phyloP scores from a whole-genome alignment of 64 coral and sea anemone species.

The Dendronephthya gigantea region DNA sequence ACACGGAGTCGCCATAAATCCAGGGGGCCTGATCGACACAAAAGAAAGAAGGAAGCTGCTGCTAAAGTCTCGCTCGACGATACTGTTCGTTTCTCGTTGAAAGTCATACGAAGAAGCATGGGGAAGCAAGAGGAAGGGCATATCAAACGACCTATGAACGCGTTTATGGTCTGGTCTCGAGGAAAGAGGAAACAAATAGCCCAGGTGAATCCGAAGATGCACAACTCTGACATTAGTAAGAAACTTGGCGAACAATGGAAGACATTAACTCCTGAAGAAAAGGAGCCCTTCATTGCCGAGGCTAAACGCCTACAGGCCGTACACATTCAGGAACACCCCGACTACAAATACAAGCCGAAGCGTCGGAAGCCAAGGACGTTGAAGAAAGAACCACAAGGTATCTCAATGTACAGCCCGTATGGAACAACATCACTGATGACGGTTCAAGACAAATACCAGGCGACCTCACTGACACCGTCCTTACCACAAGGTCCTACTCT shows the following conservation, averaged over 20 bases:
- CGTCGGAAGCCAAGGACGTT: constrained; percentile 89
- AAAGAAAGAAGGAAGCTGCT: background rate
- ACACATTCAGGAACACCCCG: constrained; percentile 92
- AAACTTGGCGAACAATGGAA: constrained; percentile 92
- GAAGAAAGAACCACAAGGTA: constrained; percentile 49
- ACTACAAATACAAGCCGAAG: constrained; percentile 86
- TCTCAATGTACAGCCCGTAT: background rate
- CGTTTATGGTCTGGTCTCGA: constrained; percentile 97
- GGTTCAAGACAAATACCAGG: background rate
- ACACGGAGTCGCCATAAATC: background rate
- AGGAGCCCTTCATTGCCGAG: constrained; percentile 90
- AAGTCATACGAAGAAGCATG: background rate
- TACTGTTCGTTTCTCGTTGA: background rate
- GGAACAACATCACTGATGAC: background rate
- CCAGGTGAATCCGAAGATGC: constrained; percentile 98
- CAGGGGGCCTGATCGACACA: background rate
- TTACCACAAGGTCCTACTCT: background rate
- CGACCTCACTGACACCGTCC: background rate
- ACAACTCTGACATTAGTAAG: constrained; percentile 99
- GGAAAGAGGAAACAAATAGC: constrained; percentile 96
- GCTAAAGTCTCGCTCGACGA: background rate
- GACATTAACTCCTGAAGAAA: constrained; percentile 75
- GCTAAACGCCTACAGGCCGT: constrained; percentile 75
- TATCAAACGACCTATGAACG: constrained; percentile 97
- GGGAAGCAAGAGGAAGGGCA: constrained; percentile 45